Base-by-base conservation (phyloP, 1,140 invertebrate species). In the Drosophila baimaii region DNA sequence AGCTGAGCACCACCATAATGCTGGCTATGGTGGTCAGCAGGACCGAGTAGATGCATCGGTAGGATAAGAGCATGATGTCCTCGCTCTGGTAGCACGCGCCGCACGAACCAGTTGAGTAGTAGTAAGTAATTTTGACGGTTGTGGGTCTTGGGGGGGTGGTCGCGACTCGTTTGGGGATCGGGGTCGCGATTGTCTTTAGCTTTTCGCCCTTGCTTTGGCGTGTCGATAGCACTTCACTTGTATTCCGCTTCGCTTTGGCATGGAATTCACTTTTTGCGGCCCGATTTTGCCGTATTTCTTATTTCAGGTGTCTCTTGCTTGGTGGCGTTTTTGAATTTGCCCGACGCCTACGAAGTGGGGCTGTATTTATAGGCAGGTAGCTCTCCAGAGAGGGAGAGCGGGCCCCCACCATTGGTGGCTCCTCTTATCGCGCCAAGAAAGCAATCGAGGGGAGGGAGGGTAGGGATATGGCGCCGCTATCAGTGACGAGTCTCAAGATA, bases 1-100 rank as follows among this genome's bases (percentile, higher is more conserved):
- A 73, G 46, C 71, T 89, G 55, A 90, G 66, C 15, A 91, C 83
- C 19, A 91, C 86, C 90, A 91, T 91, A 61, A 90, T 85, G 57
- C 85, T 85, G 56, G 85, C 55, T 62, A 89, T 90, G 49, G 85
- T 89, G 46, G 84, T 78, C 58, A 89, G 44, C 29, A 89, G 52
- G 13, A 89, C 70, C 39, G 84, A 81, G 73, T 89, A 88, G 19
- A 89, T 81, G 39, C 66, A 89, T 78, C 77, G 68, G 58, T 89
- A 89, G 25, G 84, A 84, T 69, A 89, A 71, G 17, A 89, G 73
- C 84, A 89, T 89, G 52, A 86, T 84, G 66, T 89, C 85, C 56
- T 89, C 84, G 63, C 73, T 84, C 76, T 88, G 79, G 77, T 83
- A 77, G 70, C 84, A 89, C 80, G 85, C 77, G 69, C 85, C 85